Evolutionary conservation across 1,140 invertebrate genomes (phyloP).

Genomic region (Drosophila murphyi): DNA sequence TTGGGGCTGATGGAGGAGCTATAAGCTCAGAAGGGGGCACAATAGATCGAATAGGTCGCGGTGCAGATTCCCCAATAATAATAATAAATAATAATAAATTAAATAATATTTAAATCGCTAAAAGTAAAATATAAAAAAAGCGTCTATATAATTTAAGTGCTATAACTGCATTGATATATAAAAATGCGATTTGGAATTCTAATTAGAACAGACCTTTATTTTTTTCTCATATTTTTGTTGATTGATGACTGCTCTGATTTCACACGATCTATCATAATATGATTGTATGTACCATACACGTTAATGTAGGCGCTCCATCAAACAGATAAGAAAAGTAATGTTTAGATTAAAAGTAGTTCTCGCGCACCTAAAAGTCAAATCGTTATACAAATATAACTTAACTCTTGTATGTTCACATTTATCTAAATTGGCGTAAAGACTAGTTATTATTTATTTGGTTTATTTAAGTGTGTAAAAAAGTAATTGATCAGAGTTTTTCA

Average conservation of each 20-base stretch:
- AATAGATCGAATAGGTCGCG: too few species aligned
- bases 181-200: too few species aligned
- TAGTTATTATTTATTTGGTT: conserved; percentile 1
- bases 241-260: conserved; percentile 31
- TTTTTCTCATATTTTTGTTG: conserved; percentile 1
- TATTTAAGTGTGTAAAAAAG: background rate
- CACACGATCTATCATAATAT: conserved; percentile 12
- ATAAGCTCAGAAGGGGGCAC: too few species aligned
- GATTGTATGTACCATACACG: background rate
- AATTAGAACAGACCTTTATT: too few species aligned
- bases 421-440: background rate
- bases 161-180: too few species aligned
- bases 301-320: background rate
- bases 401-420: background rate
- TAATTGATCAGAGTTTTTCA: background rate
- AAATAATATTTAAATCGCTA: too few species aligned
- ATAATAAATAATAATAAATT: too few species aligned
- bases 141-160: too few species aligned
- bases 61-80: too few species aligned
- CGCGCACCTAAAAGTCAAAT: background rate
- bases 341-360: background rate
- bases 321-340: conserved; percentile 14
- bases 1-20: too few species aligned
- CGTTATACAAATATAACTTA: background rate
- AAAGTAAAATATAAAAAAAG: too few species aligned